Conservation (phyloP, 1,140 invertebrate genomes). For the Diachasma alloeum region DNA sequence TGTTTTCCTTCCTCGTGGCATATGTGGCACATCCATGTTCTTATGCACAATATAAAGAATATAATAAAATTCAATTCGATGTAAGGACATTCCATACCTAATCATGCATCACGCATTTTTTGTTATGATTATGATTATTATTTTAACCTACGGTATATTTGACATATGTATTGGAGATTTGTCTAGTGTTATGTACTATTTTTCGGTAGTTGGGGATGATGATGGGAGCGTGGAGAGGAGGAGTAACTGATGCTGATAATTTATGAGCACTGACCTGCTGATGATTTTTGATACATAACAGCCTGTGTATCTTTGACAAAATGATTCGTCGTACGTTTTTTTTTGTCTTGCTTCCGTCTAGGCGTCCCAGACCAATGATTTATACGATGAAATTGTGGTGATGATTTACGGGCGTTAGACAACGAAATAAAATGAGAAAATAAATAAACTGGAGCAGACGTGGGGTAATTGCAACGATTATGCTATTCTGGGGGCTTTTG, state of each 20-base stretch:
- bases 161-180: too few species aligned
- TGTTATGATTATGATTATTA: too few species aligned
- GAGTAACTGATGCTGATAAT: not conserved
- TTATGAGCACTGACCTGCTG: slow-evolving; percentile 43
- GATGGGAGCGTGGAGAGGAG: not conserved
- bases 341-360: not conserved
- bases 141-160: too few species aligned
- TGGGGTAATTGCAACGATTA: not conserved
- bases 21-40: too few species aligned
- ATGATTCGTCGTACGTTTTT: not conserved
- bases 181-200: too few species aligned
- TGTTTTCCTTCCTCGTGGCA: too few species aligned
- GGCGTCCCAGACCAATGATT: not conserved
- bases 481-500: not conserved
- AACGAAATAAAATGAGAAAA: not conserved
- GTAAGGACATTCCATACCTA: too few species aligned
- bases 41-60: too few species aligned
- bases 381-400: not conserved
- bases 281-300: slow-evolving; percentile 56
- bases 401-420: not conserved
- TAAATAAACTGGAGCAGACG: not conserved
- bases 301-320: slow-evolving; percentile 10
- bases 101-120: too few species aligned
- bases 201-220: not conserved
- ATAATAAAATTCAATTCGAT: too few species aligned